These are phyloP conservation scores for Ormyrus nitidulus DNA, from an alignment of 2,888 invertebrate species.

Conservation along the genomic window DNA sequence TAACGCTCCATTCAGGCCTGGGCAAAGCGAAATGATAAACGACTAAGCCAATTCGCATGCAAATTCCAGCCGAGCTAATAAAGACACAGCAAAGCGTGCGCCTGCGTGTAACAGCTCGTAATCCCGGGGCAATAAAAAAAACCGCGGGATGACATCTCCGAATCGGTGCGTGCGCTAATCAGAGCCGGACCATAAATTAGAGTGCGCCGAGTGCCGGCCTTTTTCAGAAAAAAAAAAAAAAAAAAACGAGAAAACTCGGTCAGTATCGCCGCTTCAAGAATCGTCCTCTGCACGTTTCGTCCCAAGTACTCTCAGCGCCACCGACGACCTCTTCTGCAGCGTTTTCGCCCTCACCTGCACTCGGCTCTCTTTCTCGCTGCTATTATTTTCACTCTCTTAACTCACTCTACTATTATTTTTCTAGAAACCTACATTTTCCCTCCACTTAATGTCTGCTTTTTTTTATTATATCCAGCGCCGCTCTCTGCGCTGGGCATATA, in stretches of 20 bases:
- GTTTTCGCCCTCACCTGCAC: constrained; percentile 2
- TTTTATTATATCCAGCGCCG: background rate
- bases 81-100: constrained; percentile 27
- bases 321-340: constrained; percentile 8
- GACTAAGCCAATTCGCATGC: constrained; percentile 34
- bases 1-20: constrained; percentile 6
- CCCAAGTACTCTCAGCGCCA: constrained; percentile 10
- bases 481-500: background rate
- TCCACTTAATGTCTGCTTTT: background rate
- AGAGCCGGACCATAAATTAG: constrained; percentile 41
- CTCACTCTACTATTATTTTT: constrained; percentile 47
- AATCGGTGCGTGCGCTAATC: constrained; percentile 31
- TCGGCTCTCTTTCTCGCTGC: constrained; percentile 15
- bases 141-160: constrained; percentile 6
- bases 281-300: constrained; percentile 23
- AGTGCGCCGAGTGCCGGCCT: background rate
- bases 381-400: constrained; percentile 41
- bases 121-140: constrained; percentile 17
- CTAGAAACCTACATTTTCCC: constrained; percentile 31
- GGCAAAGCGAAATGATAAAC: constrained; percentile 25
- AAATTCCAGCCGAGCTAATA: constrained; percentile 45
- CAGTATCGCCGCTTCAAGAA: constrained; percentile 21
- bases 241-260: constrained; percentile 43
- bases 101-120: constrained; percentile 21
- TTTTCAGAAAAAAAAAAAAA: constrained; percentile 2